Evolutionary conservation across 2,113 vertebrate species (phyloP).

Genomic region (Formicarius rufipectus): DNA sequence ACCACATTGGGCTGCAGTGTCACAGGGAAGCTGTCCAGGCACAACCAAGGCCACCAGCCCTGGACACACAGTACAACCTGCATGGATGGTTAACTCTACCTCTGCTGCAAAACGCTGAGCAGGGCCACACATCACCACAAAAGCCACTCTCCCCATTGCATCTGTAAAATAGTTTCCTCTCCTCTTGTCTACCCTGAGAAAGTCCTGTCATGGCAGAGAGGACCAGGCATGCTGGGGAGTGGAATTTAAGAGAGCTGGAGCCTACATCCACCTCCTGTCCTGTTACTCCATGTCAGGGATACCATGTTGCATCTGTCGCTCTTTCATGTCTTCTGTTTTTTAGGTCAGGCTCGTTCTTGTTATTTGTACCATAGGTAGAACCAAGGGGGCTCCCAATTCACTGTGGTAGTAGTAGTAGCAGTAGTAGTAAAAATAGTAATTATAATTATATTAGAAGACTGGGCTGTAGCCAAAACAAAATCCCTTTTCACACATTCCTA

Average conservation of each 20-base stretch:
- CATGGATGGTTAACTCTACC: neutral
- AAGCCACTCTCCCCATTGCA: neutral
- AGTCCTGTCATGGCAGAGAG: neutral
- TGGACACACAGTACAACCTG: neutral
- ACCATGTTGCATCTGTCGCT: neutral
- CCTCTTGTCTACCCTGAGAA: neutral
- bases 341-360: neutral
- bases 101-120: fast-evolving
- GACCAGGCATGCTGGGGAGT: neutral
- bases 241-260: neutral
- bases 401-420: neutral
- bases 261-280: neutral
- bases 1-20: fast-evolving
- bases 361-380: neutral
- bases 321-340: neutral
- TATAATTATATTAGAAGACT: constrained; percentile 43
- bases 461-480: constrained; percentile 43
- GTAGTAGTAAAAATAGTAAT: constrained; percentile 49
- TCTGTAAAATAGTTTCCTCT: neutral
- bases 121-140: neutral
- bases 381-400: neutral
- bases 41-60: neutral
- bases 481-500: constrained; percentile 36
- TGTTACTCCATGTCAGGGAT: neutral
- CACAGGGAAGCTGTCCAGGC: fast-evolving